phyloP scores from a whole-genome alignment of 2,113 vertebrate species.

The Pedionomus torquatus region DNA sequence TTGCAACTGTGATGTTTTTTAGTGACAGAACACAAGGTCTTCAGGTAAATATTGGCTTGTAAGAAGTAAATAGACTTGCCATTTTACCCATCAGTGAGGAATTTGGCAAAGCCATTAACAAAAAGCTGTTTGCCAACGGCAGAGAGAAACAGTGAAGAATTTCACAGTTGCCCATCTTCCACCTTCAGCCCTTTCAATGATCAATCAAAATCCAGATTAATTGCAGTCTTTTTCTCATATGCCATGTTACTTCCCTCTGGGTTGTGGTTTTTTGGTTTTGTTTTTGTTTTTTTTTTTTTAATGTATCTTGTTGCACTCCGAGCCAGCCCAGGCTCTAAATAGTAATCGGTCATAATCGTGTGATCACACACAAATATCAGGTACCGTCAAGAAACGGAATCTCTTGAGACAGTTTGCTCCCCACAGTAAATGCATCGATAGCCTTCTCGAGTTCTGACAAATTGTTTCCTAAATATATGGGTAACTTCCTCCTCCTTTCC shows the following conservation, averaged over 20 bases:
- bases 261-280: too few species aligned
- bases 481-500: not conserved
- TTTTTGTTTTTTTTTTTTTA: not conserved
- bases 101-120: not conserved
- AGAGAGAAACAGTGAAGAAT: not conserved
- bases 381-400: not conserved
- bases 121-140: not conserved
- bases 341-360: not conserved
- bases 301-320: not conserved
- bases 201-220: not conserved
- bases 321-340: not conserved
- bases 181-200: not conserved
- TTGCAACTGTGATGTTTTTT: not conserved
- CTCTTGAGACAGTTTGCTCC: not conserved
- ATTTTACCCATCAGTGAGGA: not conserved
- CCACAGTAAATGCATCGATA: not conserved
- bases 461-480: not conserved
- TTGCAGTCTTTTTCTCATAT: not conserved
- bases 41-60: not conserved
- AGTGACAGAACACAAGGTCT: not conserved
- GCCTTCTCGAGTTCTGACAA: not conserved
- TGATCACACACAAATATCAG: not conserved
- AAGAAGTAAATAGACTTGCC: not conserved
- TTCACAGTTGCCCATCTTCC: not conserved
- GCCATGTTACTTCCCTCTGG: not conserved